Evolutionary conservation across 92 coral and sea anemone genomes (phyloP).

Genomic region (Anthopleura xanthogrammica): DNA sequence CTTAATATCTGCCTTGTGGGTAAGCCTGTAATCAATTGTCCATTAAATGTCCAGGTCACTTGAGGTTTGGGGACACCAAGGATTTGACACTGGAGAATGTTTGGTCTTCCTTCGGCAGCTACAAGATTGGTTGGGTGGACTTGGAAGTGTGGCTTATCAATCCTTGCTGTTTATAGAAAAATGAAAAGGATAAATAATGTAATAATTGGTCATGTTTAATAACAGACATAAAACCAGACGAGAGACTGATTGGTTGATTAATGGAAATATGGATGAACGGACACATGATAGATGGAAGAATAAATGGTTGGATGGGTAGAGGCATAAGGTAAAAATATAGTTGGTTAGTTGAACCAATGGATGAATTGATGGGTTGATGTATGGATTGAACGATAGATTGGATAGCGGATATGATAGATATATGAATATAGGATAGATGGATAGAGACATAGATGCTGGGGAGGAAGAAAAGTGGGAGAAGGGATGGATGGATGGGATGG

Average conservation of each 20-base stretch:
- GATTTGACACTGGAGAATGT: slow-evolving; percentile 71
- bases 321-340: not conserved
- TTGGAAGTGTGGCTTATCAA: slow-evolving; percentile 79
- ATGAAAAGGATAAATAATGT: not conserved
- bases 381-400: no score
- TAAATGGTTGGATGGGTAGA: not conserved
- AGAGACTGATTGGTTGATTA: not conserved
- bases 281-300: not conserved
- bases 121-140: slow-evolving; percentile 74
- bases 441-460: no score
- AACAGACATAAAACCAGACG: no score
- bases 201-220: no score
- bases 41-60: slow-evolving; percentile 74
- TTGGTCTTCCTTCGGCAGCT: slow-evolving; percentile 56
- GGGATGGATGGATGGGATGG: no score
- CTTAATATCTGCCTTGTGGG: slow-evolving; percentile 56
- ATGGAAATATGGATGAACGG: not conserved
- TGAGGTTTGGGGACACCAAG: slow-evolving; percentile 85
- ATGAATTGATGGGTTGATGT: no score
- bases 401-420: no score
- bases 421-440: no score
- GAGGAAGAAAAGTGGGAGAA: no score
- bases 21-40: slow-evolving; percentile 42
- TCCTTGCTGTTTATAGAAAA: slow-evolving; percentile 54
- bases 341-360: not conserved